Evolutionary conservation across 2,888 invertebrate species (phyloP).

Genomic region (Linnaemya vulpina): DNA sequence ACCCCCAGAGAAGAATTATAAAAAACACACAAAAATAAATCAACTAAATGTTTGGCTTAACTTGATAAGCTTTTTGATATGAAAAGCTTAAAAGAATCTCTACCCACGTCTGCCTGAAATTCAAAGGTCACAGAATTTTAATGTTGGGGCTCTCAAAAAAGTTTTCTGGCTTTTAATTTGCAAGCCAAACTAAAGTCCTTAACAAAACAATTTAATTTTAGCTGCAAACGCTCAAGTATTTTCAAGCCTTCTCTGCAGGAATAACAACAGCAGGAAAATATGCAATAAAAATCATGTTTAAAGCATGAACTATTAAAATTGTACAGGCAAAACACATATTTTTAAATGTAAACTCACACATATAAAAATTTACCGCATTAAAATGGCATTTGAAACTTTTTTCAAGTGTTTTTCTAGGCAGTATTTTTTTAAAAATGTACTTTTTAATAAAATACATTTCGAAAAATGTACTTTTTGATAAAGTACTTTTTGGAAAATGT

Average conservation of each 20-base stretch:
- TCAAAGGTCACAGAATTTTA: background rate
- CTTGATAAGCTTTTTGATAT: background rate
- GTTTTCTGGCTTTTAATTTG: slow-evolving; percentile 1
- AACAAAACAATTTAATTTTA: background rate
- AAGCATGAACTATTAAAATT: too few species aligned
- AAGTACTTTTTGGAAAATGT: too few species aligned
- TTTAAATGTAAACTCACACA: background rate
- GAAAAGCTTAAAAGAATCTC: background rate
- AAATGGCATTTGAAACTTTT: too few species aligned
- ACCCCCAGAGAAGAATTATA: too few species aligned
- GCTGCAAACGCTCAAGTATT: background rate
- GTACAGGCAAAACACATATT: too few species aligned
- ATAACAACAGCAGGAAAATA: slow-evolving; percentile 37
- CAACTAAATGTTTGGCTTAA: background rate
- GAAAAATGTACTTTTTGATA: too few species aligned
- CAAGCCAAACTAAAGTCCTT: slow-evolving; percentile 21
- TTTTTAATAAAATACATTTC: too few species aligned
- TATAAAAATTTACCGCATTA: too few species aligned
- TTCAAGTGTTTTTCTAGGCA: too few species aligned
- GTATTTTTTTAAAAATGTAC: too few species aligned
- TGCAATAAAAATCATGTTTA: background rate
- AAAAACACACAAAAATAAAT: too few species aligned
- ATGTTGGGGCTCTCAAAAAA: background rate
- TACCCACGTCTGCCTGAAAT: background rate
- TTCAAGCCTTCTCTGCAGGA: slow-evolving; percentile 12